Evolutionary conservation across 2,888 invertebrate genomes (phyloP).

Genomic region (Hydriomena furcata): DNA sequence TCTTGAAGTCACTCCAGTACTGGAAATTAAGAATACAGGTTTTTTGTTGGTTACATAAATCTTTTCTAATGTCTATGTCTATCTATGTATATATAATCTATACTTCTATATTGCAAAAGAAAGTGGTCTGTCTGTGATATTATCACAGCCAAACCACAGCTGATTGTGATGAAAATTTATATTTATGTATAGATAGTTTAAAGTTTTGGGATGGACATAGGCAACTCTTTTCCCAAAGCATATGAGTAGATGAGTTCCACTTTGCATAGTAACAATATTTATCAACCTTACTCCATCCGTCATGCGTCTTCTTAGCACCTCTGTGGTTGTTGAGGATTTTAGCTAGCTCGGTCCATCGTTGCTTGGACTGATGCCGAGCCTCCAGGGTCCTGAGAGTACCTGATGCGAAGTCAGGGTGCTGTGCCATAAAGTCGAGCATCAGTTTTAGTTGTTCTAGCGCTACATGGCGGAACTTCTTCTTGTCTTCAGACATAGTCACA

Average conservation of each 20-base stretch:
- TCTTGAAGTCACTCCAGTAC: conserved; percentile 74
- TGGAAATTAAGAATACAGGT: conserved; percentile 36
- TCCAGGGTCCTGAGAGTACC: conserved; percentile 57
- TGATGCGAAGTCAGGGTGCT: conserved; percentile 61
- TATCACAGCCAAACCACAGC: no score
- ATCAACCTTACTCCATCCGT: conserved; percentile 68
- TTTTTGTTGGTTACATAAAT: no score
- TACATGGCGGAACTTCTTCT: conserved; percentile 46
- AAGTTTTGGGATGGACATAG: no score
- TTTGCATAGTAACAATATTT: conserved; percentile 1
- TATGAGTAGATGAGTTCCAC: no score
- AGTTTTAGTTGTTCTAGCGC: conserved; percentile 61
- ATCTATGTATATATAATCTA: no score
- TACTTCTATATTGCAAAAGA: no score
- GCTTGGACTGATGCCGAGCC: conserved; percentile 59
- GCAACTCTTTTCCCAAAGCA: no score
- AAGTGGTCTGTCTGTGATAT: no score
- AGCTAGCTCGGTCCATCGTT: conserved; percentile 60
- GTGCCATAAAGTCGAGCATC: conserved; percentile 66
- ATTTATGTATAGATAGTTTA: no score
- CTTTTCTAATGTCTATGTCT: no score
- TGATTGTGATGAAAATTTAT: no score
- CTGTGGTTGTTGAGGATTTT: conserved; percentile 52
- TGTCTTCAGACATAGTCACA: conserved; percentile 39
- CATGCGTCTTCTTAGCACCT: conserved; percentile 55